Percentiles rank a stretch among this genome's conserved stretches.
These are phyloP conservation scores for Psammodynastes pulverulentus DNA, from an alignment of 2,113 vertebrate genomes.

Conservation along the genomic window DNA sequence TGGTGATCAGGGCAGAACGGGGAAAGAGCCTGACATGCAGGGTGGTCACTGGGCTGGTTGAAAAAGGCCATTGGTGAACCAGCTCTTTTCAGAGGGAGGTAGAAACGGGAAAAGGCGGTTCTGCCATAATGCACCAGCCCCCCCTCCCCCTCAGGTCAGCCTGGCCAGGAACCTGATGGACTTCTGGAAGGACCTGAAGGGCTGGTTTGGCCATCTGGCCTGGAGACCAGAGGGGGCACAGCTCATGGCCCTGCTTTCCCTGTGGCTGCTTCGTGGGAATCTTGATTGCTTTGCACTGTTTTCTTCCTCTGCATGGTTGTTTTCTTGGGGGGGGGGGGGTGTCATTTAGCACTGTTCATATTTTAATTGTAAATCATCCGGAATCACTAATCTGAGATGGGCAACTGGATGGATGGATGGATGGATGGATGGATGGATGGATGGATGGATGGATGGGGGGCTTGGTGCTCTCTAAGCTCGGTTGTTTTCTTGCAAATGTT, in stretches of 20 bases:
- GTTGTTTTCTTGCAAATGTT: background rate
- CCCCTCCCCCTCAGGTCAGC: background rate
- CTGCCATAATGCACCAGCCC: background rate
- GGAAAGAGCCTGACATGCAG: background rate
- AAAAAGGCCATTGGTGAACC: background rate
- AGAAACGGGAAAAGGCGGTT: background rate
- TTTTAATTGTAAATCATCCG: background rate
- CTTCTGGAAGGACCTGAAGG: background rate
- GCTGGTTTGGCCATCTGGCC: background rate
- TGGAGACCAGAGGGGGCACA: background rate
- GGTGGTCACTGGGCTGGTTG: background rate
- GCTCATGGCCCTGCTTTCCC: background rate
- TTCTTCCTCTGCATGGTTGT: background rate
- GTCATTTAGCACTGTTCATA: background rate
- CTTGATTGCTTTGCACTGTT: background rate
- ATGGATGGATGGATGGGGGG: too few relatives aligned
- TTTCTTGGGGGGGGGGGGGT: background rate
- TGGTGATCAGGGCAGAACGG: background rate
- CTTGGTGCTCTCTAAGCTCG: background rate
- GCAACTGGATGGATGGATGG: background rate
- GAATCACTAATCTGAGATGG: background rate
- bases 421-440: background rate
- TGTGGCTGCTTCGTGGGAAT: too few relatives aligned
- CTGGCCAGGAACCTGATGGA: background rate
- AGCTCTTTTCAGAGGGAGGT: background rate